Percentiles rank a stretch among this genome's conserved stretches.
These are phyloP conservation scores for Dasypolia templi DNA, from an alignment of 2,888 invertebrate genomes.

Conservation along the genomic window DNA sequence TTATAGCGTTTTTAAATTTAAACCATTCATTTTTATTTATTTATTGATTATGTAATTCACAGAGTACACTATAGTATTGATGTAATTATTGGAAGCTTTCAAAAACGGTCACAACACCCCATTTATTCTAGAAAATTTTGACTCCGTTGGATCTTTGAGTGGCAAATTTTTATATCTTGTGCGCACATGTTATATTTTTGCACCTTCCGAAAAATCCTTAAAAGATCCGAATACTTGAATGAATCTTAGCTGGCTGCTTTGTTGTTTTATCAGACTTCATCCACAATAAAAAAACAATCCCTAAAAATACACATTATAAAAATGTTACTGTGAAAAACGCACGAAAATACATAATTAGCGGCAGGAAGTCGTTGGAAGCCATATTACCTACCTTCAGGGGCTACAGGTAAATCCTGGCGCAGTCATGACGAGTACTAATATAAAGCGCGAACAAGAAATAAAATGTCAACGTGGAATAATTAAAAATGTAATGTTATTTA, in stretches of 20 bases:
- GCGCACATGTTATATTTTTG: background rate
- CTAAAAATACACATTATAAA: background rate
- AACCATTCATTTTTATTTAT: background rate
- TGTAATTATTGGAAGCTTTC: background rate
- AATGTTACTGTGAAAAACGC: background rate
- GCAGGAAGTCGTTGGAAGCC: conserved; percentile 17
- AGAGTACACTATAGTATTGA: too few species aligned
- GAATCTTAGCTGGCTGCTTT: background rate
- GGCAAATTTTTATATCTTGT: conserved; percentile 1
- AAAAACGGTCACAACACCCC: background rate
- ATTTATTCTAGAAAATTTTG: background rate
- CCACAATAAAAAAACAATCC: too few species aligned
- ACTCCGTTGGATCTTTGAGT: too few species aligned
- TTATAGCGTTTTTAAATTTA: background rate
- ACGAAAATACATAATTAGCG: conserved; percentile 1
- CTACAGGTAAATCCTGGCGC: background rate
- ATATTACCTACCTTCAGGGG: background rate
- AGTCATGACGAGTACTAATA: conserved; percentile 3
- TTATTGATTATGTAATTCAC: background rate
- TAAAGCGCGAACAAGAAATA: background rate
- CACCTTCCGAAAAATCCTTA: too few species aligned
- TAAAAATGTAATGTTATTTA: background rate
- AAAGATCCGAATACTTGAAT: background rate
- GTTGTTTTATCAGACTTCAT: background rate
- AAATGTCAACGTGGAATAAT: conserved; percentile 4